Base-by-base conservation (phyloP, 1,140 invertebrate species). In the Lepeophtheirus salmonis region DNA sequence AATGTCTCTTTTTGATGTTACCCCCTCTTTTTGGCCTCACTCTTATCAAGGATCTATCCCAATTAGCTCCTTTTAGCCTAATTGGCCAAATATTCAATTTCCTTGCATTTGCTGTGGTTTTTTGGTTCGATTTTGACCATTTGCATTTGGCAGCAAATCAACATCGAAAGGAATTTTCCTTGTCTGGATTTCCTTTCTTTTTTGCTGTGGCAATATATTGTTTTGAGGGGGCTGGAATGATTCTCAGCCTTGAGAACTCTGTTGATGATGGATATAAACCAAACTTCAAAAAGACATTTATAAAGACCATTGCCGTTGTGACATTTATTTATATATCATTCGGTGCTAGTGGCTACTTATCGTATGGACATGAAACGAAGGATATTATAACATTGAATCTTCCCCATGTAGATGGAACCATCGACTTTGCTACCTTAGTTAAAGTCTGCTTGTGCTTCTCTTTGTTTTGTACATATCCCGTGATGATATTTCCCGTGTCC, bases 81-180 rank as follows among this genome's bases (percentile, higher is more conserved):
- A 68, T 69, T 64, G 68, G 67, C 12, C 68, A 69, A 63, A 61
- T 67, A 2, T 74, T 73, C 12, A 74, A 72, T 63, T 64, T 75
- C 17, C 65, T 75, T 63, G 74, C 73, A 13, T 72, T 75, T 66
- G 70, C 67, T 50, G 72, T 75, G 13, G 74, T 75, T 6, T 74
- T 74, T 60, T 75, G 74, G 74, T 75, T 75, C 68, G 74, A 75
- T 63, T 74, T 75, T 68, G 69, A 74, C 61, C 73, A 75, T 63
- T 67, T 71, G 54, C 65, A 70, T 62, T 67, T 68, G 50, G 41
- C 66, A 61, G 16, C 62, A 30, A 64, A 50, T 17, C n/a, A 74
- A 50, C 69, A 72, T 63, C 72, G 71, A 14, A 72, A 69, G 58
- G 70, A 73, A 55, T 69, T 73, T 60, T 72, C 71, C 6, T 30